Evolutionary conservation across 2,113 vertebrate species (phyloP).

Genomic region (Poeciliopsis retropinna): DNA sequence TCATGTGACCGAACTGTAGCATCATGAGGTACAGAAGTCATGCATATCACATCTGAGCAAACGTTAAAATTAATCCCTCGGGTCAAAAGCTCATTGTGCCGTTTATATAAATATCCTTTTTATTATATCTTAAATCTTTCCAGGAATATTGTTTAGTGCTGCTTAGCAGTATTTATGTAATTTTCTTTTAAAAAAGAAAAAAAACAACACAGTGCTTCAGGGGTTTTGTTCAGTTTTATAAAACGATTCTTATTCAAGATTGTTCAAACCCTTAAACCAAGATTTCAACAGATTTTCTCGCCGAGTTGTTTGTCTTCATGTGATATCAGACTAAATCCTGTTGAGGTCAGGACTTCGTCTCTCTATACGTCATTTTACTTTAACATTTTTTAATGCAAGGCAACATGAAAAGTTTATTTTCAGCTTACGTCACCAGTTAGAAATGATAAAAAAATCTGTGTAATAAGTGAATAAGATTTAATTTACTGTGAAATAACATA

Average conservation of each 20-base stretch:
- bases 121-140: too few relatives aligned
- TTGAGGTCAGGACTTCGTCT: background rate
- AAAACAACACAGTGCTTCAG: too few relatives aligned
- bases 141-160: too few relatives aligned
- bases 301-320: too few relatives aligned
- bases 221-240: too few relatives aligned
- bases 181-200: too few relatives aligned
- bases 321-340: background rate
- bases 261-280: background rate
- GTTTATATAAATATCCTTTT: background rate
- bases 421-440: background rate
- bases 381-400: too few relatives aligned
- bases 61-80: background rate
- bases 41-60: conserved; percentile 13
- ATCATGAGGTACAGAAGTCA: conserved; percentile 11
- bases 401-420: too few relatives aligned
- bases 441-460: background rate
- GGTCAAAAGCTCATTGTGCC: background rate
- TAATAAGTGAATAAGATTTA: background rate
- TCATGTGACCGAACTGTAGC: conserved; percentile 42
- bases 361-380: too few relatives aligned
- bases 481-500: too few relatives aligned
- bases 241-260: background rate
- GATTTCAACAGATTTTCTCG: too few relatives aligned
- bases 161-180: too few relatives aligned